Base-by-base conservation (phyloP, 1,140 invertebrate species). In the Helicoverpa armigera region DNA sequence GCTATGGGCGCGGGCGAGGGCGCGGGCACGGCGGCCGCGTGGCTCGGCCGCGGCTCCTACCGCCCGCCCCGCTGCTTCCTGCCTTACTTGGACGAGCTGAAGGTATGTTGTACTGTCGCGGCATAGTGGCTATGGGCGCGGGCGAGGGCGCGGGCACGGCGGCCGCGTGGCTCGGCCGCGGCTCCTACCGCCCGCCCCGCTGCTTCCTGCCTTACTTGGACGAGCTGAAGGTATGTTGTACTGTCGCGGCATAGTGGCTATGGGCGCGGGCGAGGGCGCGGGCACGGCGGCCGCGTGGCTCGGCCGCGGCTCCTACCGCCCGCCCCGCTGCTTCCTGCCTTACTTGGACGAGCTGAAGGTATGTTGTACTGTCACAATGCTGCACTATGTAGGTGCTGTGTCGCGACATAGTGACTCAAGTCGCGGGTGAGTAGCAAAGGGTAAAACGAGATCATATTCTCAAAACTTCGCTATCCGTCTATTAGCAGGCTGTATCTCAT, bases 271-370 rank as follows among this genome's bases (percentile, higher is more conserved):
- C 56, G 85, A 83, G 16, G 86, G 87, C 48, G 86, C 60, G 43
- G 81, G 82, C 43, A 54, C 80, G 16, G 96, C 97, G n/a, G 98
- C 98, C 88, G 97, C 98, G 43, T 99, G 98, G 98, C 97, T 97
- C 67, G 97, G 97, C 87, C 97, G 97, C 89, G 98, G 98, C 60
- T 95, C 98, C 98, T 98, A 97, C 94, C 97, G 98, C 0, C 96
- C 98, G 85, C 98, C 98, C 98, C 35, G 98, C 29, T 96, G 99
- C 48, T 99, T 99, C 93, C 97, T 98, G 96, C 98, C 98, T 14
- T 99, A 99, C 92, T 98, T 98, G 86, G 98, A 99, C 90, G 98
- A 99, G 96, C 97, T 98, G 1, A 99, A 99, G 96, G 97, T 98
- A 91, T 11, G 23, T 23, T 23, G 23, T 23, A 23, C 23, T 23